Evolutionary conservation across 2,888 invertebrate genomes (phyloP), one percentile per base, ranked within the genome.

Genomic region (Poecilobothrus nobilitatus): DNA sequence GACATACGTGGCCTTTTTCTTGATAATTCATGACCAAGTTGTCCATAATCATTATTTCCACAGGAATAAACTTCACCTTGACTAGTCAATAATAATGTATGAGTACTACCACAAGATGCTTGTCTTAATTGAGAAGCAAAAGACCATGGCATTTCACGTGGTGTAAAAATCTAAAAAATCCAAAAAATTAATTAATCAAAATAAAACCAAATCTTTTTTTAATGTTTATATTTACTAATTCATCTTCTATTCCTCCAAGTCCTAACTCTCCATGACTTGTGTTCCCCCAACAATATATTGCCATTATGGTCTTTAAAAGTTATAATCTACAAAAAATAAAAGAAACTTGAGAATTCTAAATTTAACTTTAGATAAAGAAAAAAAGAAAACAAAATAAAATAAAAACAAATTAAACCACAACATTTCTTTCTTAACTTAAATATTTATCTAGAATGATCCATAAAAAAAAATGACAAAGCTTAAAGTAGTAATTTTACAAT

Each of bases 41-140:
- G 97, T 1, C 95, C 94, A 76, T 88, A 88, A 77, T 95, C 95
- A 84, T 98, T 98, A 78, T 86, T 91, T 1, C 98, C 98, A 84
- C 96, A 97, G 2, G 95, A 91, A 81, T 89, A 95, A 8, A 97
- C 84, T 75, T 89, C 86, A 12, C 97, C 96, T 77, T 88, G 86
- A 70, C 84, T 83, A 0, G 91, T 89, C 0, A 95, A 83, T 72
- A 95, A 86, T 18, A 96, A 79, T 0, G 93, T 90, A 79, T 96
- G 95, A 73, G 88, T 88, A 75, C 90, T 88, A 27, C 96, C 95
- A 75, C 95, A 92, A 7, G 91, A 88, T 66, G 86, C 84, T 68
- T 84, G 80, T 66, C 81, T 78, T 2, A 89, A 81, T 72, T 83
- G 81, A 68, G 81, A 81, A 68, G 87, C 86, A 71, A 84, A 84